These are phyloP conservation scores for Mesembrinibis cayennensis DNA, from an alignment of 2,113 vertebrate species.

Conservation along the genomic window DNA sequence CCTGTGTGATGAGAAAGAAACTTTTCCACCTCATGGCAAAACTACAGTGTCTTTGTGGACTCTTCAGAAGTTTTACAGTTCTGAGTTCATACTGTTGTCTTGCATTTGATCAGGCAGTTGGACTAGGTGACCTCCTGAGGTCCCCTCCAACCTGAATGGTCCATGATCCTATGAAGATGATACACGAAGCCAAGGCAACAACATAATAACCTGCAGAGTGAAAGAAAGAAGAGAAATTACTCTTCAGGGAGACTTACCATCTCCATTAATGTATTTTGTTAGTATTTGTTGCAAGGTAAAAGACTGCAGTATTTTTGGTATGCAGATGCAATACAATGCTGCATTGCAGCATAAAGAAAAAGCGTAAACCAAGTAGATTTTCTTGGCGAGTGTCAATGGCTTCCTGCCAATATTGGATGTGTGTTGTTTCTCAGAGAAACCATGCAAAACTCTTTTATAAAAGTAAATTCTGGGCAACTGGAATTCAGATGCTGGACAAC, in stretches of 20 bases:
- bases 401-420: not conserved
- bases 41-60: not conserved
- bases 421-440: not conserved
- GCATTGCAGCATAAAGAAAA: not conserved
- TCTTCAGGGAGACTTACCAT: not conserved
- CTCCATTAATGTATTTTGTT: not conserved
- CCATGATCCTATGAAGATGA: not conserved
- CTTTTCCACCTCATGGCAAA: not conserved
- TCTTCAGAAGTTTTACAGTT: not conserved
- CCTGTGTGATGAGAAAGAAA: not conserved
- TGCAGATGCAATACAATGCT: not conserved
- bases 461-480: not conserved
- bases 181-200: not conserved
- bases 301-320: not conserved
- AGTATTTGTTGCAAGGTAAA: not conserved
- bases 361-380: not conserved
- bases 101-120: not conserved
- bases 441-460: not conserved
- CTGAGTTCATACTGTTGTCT: not conserved
- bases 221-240: not conserved
- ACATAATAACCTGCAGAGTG: not conserved
- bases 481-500: not conserved
- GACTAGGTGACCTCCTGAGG: not conserved
- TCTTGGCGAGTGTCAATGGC: not conserved
- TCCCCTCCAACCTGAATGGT: not conserved